Evolutionary conservation across 2,888 invertebrate genomes (phyloP).

Genomic region (Gymnoscelis rufifasciata): DNA sequence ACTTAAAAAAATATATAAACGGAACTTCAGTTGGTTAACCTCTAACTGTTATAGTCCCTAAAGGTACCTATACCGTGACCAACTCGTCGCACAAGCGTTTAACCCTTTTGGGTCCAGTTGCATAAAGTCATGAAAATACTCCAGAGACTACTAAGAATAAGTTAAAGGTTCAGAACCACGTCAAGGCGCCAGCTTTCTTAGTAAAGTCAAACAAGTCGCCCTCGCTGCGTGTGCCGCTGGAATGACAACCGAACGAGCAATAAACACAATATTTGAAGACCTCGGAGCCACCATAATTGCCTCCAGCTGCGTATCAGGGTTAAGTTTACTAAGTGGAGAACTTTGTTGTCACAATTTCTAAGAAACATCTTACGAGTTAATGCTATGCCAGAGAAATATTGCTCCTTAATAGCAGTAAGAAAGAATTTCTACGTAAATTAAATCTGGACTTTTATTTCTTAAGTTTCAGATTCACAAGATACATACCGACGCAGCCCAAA

Average conservation of each 20-base stretch:
- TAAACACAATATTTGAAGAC: slow-evolving; percentile 28
- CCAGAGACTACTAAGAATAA: too few relatives aligned
- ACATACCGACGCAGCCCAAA: background rate
- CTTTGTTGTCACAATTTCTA: slow-evolving; percentile 18
- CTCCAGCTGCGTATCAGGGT: slow-evolving; percentile 16
- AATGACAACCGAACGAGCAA: slow-evolving; percentile 37
- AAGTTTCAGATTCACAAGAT: background rate
- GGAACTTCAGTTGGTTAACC: too few relatives aligned
- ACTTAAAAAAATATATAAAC: too few relatives aligned
- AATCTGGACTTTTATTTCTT: background rate
- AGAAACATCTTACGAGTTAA: slow-evolving; percentile 7
- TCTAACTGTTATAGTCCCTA: too few relatives aligned
- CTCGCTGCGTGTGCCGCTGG: slow-evolving; percentile 38
- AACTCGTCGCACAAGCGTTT: too few relatives aligned
- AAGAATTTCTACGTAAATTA: too few relatives aligned
- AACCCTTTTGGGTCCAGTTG: too few relatives aligned
- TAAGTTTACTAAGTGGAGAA: slow-evolving; percentile 14
- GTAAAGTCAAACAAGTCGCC: slow-evolving; percentile 1
- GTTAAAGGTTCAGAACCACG: too few relatives aligned
- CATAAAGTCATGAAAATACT: too few relatives aligned
- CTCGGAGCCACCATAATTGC: slow-evolving; percentile 21
- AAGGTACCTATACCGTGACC: too few relatives aligned
- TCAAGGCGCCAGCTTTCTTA: background rate
- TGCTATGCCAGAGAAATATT: background rate
- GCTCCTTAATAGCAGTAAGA: background rate